Conservation (phyloP, 2,113 vertebrate species). For the Cochlearius cochlearius region DNA sequence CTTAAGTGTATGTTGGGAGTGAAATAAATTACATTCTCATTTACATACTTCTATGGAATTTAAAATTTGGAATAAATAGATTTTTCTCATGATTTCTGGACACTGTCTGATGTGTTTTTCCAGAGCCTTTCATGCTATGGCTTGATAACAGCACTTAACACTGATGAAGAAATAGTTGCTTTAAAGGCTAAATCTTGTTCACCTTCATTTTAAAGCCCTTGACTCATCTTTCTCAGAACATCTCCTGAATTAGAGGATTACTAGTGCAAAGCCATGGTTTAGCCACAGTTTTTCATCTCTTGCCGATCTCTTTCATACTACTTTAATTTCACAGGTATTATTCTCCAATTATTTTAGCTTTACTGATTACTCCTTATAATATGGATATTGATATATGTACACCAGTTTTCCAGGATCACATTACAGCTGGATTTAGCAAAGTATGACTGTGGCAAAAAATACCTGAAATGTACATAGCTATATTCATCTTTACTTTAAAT, state of each 20-base stretch:
- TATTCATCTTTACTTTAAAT: background rate
- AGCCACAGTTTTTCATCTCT: slow-evolving; percentile 27
- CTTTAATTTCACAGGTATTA: slow-evolving; percentile 7
- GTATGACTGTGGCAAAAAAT: background rate
- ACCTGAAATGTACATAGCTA: background rate
- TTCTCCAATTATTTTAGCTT: slow-evolving; percentile 17
- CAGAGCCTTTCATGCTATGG: background rate
- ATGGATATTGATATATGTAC: background rate
- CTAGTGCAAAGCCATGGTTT: background rate
- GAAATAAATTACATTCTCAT: background rate
- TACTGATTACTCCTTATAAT: background rate
- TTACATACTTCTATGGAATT: slow-evolving; percentile 1
- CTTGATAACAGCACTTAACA: slow-evolving; percentile 10
- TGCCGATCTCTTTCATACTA: background rate
- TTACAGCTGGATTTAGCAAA: background rate
- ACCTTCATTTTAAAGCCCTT: slow-evolving; percentile 24
- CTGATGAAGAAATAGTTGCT: slow-evolving; percentile 18
- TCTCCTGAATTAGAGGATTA: slow-evolving; percentile 9
- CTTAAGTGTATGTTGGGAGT: background rate
- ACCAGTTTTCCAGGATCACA: background rate
- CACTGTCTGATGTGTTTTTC: background rate
- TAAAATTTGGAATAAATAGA: background rate
- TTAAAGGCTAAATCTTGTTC: background rate
- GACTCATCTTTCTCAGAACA: slow-evolving; percentile 38
- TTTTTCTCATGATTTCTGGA: background rate